Evolutionary conservation across 2,797 vertebrate genomes (phyloP), one percentile per base, ranked within the genome.

Genomic region (Sandelia bainsii): DNA sequence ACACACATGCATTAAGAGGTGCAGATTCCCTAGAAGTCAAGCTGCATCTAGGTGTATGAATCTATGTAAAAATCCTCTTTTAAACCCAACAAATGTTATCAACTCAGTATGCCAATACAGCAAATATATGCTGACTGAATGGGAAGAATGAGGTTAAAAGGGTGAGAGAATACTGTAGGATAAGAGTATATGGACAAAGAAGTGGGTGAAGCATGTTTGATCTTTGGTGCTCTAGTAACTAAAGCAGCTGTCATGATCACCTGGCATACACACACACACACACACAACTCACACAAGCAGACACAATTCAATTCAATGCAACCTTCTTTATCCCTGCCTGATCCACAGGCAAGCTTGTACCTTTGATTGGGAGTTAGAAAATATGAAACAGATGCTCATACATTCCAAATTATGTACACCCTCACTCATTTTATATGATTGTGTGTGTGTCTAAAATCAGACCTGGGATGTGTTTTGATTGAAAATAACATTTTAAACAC

Each of bases 61-160:
- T n/a, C n/a, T n/a, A n/a, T n/a, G n/a, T n/a, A n/a, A n/a, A n/a
- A n/a, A n/a, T 78, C 75, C 72, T 70, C 46, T 57, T 69, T 74
- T 79, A 72, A 83, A 72, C 71, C 80, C 60, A 71, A 80, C 77
- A 85, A 78, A 90, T 72, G 78, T 82, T 69, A 75, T 79, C 83
- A 82, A 66, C 82, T 82, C 75, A 72, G 51, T 72, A 45, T 63
- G 74, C 48, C 80, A 78, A 73, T 79, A 82, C 58, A 81, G 73
- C 23, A 2, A 49, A 67, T 76, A 80, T 78, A 81, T 77, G 71
- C 79, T 81, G 79, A 78, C 72, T 80, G 76, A 79, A 69, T 72
- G 57, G n/a, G 53, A 56, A 74, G 65, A 77, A 40, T 62, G 22
- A 62, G 58, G 82, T 81, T 75, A 58, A 62, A 71, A 80, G 61